These are phyloP conservation scores for Ochotona princeps DNA, from an alignment of 2,113 vertebrate species.

Conservation along the genomic window DNA sequence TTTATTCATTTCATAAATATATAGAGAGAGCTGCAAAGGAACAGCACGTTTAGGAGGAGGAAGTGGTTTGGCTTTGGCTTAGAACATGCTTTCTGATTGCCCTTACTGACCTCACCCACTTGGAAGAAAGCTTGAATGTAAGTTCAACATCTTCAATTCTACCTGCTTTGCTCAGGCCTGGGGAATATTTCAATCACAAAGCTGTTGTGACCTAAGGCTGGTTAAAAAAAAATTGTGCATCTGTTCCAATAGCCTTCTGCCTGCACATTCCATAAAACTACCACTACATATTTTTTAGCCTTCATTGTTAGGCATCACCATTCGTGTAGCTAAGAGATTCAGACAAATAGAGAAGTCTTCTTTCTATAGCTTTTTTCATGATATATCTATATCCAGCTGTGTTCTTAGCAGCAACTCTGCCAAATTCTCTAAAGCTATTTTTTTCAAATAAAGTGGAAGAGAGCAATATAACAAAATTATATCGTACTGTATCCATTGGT, in stretches of 20 bases:
- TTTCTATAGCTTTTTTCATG: constrained; percentile 59
- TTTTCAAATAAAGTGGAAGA: constrained; percentile 54
- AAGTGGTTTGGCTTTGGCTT: background rate
- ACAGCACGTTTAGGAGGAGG: background rate
- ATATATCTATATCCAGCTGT: constrained; percentile 51
- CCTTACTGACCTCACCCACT: background rate
- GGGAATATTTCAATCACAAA: constrained; percentile 63
- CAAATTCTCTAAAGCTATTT: constrained; percentile 46
- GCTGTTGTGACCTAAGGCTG: constrained; percentile 17
- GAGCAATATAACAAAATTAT: constrained; percentile 43
- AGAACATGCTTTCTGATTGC: constrained; percentile 11
- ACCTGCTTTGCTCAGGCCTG: constrained; percentile 3
- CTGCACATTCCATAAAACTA: background rate
- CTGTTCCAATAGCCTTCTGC: constrained; percentile 40
- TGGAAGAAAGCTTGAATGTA: constrained; percentile 41
- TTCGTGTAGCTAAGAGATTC: constrained; percentile 28
- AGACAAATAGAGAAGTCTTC: background rate
- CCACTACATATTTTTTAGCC: constrained; percentile 5
- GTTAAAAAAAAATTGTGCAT: background rate
- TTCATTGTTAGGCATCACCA: constrained; percentile 69
- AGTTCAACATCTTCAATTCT: background rate
- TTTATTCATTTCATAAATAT: constrained; percentile 39
- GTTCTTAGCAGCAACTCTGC: constrained; percentile 40
- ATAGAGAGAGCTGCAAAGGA: background rate
- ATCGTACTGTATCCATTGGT: background rate